These are phyloP conservation scores for Exephanes ischioxanthus DNA, from an alignment of 2,888 invertebrate species.

Conservation along the genomic window DNA sequence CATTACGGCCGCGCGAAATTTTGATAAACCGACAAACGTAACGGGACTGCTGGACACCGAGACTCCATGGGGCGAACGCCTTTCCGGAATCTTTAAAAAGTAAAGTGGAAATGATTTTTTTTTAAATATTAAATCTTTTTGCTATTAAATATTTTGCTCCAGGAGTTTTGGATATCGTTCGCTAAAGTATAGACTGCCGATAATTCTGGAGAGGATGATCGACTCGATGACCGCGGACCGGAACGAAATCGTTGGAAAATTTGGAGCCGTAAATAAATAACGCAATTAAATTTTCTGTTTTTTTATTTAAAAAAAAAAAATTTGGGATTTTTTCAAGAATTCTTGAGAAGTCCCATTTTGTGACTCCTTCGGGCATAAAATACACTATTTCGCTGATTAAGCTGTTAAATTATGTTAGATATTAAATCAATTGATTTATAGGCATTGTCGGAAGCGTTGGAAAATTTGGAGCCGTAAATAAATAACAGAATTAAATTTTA, in stretches of 20 bases:
- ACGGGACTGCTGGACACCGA: conserved; percentile 74
- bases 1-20: conserved; percentile 4
- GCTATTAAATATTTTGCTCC: conserved; percentile 64
- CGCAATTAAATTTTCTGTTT: too few species aligned
- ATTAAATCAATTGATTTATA: neutral
- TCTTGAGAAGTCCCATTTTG: neutral
- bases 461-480: conserved; percentile 88
- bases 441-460: conserved; percentile 84
- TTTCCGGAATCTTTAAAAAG: conserved; percentile 81
- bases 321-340: neutral
- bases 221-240: conserved; percentile 92
- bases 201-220: conserved; percentile 94
- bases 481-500: too few species aligned
- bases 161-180: conserved; percentile 95
- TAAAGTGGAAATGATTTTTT: conserved; percentile 59
- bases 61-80: conserved; percentile 75
- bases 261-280: conserved; percentile 87
- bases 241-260: conserved; percentile 86
- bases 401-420: conserved; percentile 36
- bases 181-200: conserved; percentile 93
- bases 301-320: too few species aligned
- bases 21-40: conserved; percentile 72
- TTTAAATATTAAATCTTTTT: neutral
- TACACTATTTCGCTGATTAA: too few species aligned
- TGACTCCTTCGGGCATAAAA: too few species aligned